These are phyloP conservation scores for Podabrus alpinus DNA, from an alignment of 2,888 invertebrate species.

Conservation along the genomic window DNA sequence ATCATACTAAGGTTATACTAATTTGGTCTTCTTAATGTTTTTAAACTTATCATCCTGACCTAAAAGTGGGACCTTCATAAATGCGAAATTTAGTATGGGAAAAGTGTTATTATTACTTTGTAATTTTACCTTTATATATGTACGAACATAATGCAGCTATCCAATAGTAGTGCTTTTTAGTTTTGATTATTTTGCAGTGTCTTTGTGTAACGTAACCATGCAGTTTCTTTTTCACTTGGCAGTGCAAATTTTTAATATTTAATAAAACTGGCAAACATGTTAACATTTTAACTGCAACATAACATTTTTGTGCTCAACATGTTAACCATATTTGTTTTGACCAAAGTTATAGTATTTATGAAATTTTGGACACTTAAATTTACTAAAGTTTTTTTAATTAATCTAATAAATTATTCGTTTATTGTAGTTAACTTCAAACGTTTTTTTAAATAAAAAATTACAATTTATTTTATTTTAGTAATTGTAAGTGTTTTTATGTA, in stretches of 20 bases:
- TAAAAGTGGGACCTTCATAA: not conserved
- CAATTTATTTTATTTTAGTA: not conserved
- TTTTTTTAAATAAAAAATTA: not conserved
- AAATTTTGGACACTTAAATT: not conserved
- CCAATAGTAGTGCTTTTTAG: not conserved
- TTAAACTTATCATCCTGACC: not conserved
- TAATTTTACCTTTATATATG: not conserved
- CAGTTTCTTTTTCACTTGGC: not conserved
- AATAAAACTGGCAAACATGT: not conserved
- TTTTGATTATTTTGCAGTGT: not conserved
- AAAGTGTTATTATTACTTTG: not conserved
- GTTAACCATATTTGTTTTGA: not conserved
- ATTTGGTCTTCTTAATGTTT: not conserved
- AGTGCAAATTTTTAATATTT: not conserved
- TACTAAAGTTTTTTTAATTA: not conserved
- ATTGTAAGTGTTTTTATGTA: not conserved
- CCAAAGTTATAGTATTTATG: not conserved
- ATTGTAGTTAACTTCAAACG: not conserved
- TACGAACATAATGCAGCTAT: not conserved
- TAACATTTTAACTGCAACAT: not conserved
- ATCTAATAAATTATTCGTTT: not conserved
- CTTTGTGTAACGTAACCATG: not conserved
- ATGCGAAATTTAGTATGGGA: not conserved
- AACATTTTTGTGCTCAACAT: not conserved
- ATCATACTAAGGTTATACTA: not conserved